A percentile compares a stretch with the other conserved stretches of the same genome.
These are phyloP conservation scores for Drosophila elegans DNA, from an alignment of 1,140 invertebrate genomes.

Conservation along the genomic window DNA sequence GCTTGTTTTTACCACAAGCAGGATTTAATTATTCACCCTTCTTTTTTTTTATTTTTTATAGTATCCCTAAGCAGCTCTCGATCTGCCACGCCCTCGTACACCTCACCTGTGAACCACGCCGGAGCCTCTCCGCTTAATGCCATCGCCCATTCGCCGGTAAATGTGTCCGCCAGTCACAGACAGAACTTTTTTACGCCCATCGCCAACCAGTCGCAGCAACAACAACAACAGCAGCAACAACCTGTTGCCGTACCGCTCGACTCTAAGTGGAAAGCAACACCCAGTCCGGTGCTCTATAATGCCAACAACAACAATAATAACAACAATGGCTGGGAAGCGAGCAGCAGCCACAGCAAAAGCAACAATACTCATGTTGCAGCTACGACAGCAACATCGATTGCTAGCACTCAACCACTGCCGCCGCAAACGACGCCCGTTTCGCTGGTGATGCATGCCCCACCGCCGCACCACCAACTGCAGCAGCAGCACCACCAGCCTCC, in stretches of 20 bases:
- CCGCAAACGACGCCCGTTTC: constrained; percentile 83
- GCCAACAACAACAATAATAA: constrained; percentile 56
- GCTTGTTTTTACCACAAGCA: not conserved
- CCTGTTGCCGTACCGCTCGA: constrained; percentile 61
- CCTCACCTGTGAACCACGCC: constrained; percentile 90
- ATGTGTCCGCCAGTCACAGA: constrained; percentile 86
- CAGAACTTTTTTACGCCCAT: constrained; percentile 95
- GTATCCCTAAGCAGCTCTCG: constrained; percentile 96
- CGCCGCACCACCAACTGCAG: constrained; percentile 87
- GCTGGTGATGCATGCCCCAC: constrained; percentile 83
- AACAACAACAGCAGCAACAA: constrained; percentile 79
- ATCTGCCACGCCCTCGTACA: constrained; percentile 94
- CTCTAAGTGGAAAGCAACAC: constrained; percentile 80
- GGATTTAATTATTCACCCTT: constrained; percentile 8
- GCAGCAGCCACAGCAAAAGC: constrained; percentile 82
- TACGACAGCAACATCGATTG: constrained; percentile 79
- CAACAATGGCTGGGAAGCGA: constrained; percentile 67
- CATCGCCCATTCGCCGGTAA: constrained; percentile 89
- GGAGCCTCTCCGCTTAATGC: constrained; percentile 87
- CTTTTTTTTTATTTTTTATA: constrained; percentile 78
- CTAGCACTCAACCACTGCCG: constrained; percentile 80
- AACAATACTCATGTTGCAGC: constrained; percentile 29
- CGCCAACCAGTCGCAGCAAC: constrained; percentile 85
- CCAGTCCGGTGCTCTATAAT: constrained; percentile 82
- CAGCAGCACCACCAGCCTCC: constrained; percentile 51